These are phyloP conservation scores for Eustalomyia histrio DNA, from an alignment of 2,888 invertebrate genomes.

Conservation along the genomic window DNA sequence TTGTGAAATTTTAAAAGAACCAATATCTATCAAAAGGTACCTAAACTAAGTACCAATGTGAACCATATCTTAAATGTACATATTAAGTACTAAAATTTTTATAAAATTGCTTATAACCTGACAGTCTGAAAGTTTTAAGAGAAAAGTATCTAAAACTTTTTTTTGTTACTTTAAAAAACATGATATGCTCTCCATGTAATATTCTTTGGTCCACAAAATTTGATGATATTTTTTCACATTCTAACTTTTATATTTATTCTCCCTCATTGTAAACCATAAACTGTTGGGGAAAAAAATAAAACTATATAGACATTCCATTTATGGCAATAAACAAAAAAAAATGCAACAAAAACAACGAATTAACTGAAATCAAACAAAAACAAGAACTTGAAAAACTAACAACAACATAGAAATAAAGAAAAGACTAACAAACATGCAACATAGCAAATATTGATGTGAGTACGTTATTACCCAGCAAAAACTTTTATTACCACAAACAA, in stretches of 20 bases:
- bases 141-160: no score
- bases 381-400: slow-evolving; percentile 34
- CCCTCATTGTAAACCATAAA: background rate
- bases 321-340: background rate
- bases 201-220: background rate
- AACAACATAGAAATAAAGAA: slow-evolving; percentile 14
- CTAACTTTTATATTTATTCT: background rate
- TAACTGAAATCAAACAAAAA: slow-evolving; percentile 39
- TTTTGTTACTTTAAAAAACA: no score
- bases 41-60: no score
- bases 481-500: no score
- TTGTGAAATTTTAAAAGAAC: no score
- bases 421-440: slow-evolving; percentile 47
- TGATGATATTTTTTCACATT: background rate
- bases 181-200: no score
- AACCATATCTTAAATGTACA: no score
- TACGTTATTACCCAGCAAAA: slow-evolving; percentile 13
- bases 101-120: no score
- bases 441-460: slow-evolving; percentile 31
- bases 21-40: no score
- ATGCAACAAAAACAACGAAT: slow-evolving; percentile 21
- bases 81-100: no score
- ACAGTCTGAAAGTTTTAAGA: no score
- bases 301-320: background rate
- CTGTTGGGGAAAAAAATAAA: slow-evolving; percentile 43